A percentile compares a stretch with the other conserved stretches of the same genome.
phyloP scores from a whole-genome alignment of 1,140 invertebrate genomes.

The Chelonus insularis region DNA sequence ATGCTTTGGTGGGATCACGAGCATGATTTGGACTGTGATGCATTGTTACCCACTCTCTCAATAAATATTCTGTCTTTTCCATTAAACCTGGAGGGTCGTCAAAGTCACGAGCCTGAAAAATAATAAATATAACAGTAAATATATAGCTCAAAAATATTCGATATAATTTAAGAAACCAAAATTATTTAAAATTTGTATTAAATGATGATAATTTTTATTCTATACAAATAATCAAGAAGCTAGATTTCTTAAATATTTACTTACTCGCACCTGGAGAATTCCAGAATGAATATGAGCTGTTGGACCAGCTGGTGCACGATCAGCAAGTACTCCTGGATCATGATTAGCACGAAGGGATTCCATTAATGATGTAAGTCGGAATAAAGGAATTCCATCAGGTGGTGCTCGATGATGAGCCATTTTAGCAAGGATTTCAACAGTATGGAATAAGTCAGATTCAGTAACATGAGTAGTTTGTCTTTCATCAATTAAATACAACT shows the following conservation, averaged over 20 bases:
- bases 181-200: no score
- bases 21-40: slow-evolving; percentile 80
- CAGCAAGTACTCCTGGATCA: slow-evolving; percentile 69
- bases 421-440: slow-evolving; percentile 78
- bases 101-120: slow-evolving; percentile 85
- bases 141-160: no score
- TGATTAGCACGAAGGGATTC: slow-evolving; percentile 76
- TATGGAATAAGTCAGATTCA: slow-evolving; percentile 84
- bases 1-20: slow-evolving; percentile 91
- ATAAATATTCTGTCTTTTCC: slow-evolving; percentile 92
- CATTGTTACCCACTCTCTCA: slow-evolving; percentile 94
- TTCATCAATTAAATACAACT: slow-evolving; percentile 87
- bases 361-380: slow-evolving; percentile 70
- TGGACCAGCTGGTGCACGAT: slow-evolving; percentile 73
- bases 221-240: no score
- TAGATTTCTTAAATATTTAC: slow-evolving; percentile 39
- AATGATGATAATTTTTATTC: no score
- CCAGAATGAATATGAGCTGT: slow-evolving; percentile 92
- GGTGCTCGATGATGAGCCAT: slow-evolving; percentile 75
- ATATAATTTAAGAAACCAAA: no score
- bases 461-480: slow-evolving; percentile 74
- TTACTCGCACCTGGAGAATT: slow-evolving; percentile 76
- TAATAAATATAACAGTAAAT: no score
- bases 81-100: slow-evolving; percentile 93
- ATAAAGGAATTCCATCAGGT: slow-evolving; percentile 71